Percentiles rank a stretch among this genome's conserved stretches.
These are phyloP conservation scores for Podocnemis expansa DNA, from an alignment of 2,113 vertebrate species.

Conservation along the genomic window DNA sequence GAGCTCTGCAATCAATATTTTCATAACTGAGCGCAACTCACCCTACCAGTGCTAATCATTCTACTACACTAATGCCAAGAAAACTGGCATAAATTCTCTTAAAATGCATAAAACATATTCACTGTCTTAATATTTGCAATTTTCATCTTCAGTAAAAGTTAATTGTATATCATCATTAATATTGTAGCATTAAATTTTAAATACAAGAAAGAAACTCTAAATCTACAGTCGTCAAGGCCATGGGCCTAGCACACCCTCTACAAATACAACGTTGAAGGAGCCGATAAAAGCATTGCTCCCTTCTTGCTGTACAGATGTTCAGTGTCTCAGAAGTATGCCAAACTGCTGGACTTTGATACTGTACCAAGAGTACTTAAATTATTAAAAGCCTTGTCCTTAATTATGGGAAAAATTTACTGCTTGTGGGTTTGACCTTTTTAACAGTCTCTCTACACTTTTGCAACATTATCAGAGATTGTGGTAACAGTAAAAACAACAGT, in stretches of 20 bases:
- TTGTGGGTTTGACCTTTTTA: background rate
- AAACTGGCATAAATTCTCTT: background rate
- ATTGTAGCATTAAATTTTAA: background rate
- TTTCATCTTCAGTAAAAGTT: background rate
- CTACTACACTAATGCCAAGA: background rate
- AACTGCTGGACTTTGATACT: fast-evolving
- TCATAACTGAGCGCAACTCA: background rate
- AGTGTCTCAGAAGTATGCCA: background rate
- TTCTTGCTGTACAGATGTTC: background rate
- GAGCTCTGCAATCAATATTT: background rate
- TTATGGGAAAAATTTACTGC: background rate
- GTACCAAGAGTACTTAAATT: background rate
- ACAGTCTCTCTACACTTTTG: background rate
- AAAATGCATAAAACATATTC: background rate
- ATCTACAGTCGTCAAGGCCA: background rate
- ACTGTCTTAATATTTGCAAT: background rate
- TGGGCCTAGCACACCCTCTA: background rate
- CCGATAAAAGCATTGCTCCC: background rate
- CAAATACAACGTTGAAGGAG: background rate
- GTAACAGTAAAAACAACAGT: no score
- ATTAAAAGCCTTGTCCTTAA: background rate
- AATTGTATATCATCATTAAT: background rate
- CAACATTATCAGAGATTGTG: background rate
- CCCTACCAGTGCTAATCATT: background rate
- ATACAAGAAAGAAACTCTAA: background rate